A percentile compares a stretch with the other conserved stretches of the same genome.
Conservation (phyloP, 2,113 vertebrate genomes). For the Oncorhynchus tshawytscha region DNA sequence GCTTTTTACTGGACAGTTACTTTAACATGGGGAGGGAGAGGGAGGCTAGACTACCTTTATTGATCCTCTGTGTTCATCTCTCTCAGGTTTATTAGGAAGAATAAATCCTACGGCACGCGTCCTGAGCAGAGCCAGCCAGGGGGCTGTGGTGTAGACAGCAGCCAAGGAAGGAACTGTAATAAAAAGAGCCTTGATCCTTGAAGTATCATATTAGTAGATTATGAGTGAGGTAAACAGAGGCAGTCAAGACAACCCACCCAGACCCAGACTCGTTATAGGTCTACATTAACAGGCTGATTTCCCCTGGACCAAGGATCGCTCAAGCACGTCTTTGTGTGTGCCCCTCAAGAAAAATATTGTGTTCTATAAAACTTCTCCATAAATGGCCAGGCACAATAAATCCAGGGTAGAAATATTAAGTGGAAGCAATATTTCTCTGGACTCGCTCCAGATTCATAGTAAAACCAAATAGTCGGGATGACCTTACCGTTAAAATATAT, state of each 20-base stretch:
- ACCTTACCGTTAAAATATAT: conserved; percentile 42
- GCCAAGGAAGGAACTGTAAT: conserved; percentile 17
- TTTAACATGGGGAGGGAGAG: neutral
- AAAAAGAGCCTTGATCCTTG: conserved; percentile 26
- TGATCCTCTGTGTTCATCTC: conserved; percentile 26
- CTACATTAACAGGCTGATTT: conserved; percentile 54
- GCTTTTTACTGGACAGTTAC: neutral
- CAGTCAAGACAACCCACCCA: conserved; percentile 32
- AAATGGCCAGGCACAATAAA: conserved; percentile 41
- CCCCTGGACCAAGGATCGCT: conserved; percentile 5
- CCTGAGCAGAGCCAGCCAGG: conserved; percentile 2
- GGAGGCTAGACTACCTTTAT: conserved; percentile 25
- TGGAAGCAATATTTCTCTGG: conserved; percentile 39
- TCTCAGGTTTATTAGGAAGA: conserved; percentile 38
- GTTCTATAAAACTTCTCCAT: conserved; percentile 46
- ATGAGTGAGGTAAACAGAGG: conserved; percentile 48
- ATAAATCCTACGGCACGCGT: conserved; percentile 36
- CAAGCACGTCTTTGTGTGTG: conserved; percentile 10
- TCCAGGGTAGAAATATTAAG: conserved; percentile 43
- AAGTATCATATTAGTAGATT: conserved; percentile 45
- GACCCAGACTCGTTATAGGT: conserved; percentile 35
- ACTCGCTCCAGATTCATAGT: conserved; percentile 24
- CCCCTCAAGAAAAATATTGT: conserved; percentile 35
- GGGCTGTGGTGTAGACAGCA: conserved; percentile 10
- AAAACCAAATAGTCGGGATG: conserved; percentile 31